Evolutionary conservation across 1,140 invertebrate species (phyloP).

Genomic region (Holcopasites calliopsidis): DNA sequence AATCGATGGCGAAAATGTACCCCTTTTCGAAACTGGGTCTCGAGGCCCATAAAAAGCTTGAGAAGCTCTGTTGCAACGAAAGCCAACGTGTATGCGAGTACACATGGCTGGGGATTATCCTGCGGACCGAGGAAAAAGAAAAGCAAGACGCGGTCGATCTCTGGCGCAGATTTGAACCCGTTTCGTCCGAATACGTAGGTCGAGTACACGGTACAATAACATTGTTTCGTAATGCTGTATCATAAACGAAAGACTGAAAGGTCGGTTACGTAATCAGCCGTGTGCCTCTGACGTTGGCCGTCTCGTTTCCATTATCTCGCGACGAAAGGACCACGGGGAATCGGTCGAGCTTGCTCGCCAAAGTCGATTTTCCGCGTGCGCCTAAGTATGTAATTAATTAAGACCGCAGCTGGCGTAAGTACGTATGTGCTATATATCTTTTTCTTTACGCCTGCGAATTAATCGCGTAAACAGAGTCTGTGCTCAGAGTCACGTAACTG

Average conservation of each 20-base stretch:
- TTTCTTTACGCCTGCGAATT: background rate
- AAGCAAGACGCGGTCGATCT: conserved; percentile 5
- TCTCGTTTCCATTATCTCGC: conserved; percentile 17
- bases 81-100: conserved; percentile 12
- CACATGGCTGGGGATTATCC: too few species aligned
- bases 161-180: conserved; percentile 2
- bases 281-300: background rate
- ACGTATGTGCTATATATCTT: background rate
- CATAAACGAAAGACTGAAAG: conserved; percentile 32
- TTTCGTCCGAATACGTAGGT: conserved; percentile 27
- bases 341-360: background rate
- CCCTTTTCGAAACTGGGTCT: too few species aligned
- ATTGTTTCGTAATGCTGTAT: conserved; percentile 31
- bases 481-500: background rate
- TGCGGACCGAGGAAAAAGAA: too few species aligned
- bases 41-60: too few species aligned
- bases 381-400: background rate
- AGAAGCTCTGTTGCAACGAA: background rate
- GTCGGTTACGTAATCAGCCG: conserved; percentile 20
- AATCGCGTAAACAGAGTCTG: background rate
- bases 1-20: too few species aligned
- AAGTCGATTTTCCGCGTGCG: conserved; percentile 13
- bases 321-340: background rate
- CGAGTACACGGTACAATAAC: conserved; percentile 18
- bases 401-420: background rate